A percentile compares a stretch with the other conserved stretches of the same genome.
Conservation (phyloP, 2,797 vertebrate species). For the Sebastes steindachneri region DNA sequence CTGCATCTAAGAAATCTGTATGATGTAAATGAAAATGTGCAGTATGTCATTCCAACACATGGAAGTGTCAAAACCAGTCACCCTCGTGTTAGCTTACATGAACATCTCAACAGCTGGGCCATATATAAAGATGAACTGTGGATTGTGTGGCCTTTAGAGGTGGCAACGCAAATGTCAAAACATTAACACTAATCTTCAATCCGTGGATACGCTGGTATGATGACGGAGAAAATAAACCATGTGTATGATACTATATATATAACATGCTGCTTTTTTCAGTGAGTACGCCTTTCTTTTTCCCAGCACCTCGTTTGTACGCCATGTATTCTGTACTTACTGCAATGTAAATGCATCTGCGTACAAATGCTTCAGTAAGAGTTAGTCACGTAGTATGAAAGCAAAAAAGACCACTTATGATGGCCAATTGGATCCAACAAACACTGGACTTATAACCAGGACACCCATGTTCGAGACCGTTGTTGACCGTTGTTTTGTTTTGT, state of each 20-base stretch:
- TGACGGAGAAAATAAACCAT: not conserved
- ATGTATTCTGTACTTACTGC: too few species aligned
- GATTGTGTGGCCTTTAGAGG: not conserved
- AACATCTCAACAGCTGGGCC: not conserved
- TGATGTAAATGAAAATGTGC: not conserved
- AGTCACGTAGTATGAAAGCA: too few species aligned
- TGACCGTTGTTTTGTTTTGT: too few species aligned
- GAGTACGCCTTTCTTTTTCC: not conserved
- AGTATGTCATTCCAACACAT: not conserved
- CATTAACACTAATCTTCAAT: not conserved
- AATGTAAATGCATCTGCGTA: too few species aligned
- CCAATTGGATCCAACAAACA: too few species aligned
- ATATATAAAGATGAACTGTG: not conserved
- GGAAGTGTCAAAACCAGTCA: not conserved
- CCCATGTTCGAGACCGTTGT: too few species aligned
- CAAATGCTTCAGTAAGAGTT: too few species aligned
- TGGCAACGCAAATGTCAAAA: constrained; percentile 4
- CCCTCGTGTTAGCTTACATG: not conserved
- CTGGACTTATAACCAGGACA: too few species aligned
- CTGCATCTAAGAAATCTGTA: not conserved
- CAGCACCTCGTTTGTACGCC: too few species aligned
- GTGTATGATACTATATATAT: not conserved
- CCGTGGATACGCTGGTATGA: not conserved
- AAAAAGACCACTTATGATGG: too few species aligned
- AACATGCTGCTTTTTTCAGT: not conserved